phyloP scores from a whole-genome alignment of 2,888 invertebrate species.

The Acrocyrtus sp. region DNA sequence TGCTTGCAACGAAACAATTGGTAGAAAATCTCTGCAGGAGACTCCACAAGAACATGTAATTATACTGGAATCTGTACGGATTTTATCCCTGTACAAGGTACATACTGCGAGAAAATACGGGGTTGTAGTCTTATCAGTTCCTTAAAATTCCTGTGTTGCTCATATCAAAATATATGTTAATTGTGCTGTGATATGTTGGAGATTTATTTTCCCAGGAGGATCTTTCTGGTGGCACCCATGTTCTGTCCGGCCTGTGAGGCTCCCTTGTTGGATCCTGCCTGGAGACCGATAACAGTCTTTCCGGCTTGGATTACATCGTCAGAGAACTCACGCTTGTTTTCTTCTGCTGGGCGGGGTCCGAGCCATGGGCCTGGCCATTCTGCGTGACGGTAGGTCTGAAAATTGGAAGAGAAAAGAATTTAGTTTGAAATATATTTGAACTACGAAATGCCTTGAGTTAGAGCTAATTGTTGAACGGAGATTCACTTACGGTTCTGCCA shows the following conservation, averaged over 20 bases:
- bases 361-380: slow-evolving; percentile 88
- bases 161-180: slow-evolving; percentile 3
- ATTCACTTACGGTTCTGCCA: slow-evolving; percentile 81
- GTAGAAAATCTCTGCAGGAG: slow-evolving; percentile 24
- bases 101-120: slow-evolving; percentile 16
- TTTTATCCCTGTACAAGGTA: no score
- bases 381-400: slow-evolving; percentile 83
- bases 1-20: no score
- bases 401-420: neutral
- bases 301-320: slow-evolving; percentile 91
- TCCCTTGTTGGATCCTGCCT: slow-evolving; percentile 96
- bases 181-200: no score
- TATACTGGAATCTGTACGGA: neutral
- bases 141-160: neutral
- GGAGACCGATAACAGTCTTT: slow-evolving; percentile 89
- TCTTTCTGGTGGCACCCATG: slow-evolving; percentile 89
- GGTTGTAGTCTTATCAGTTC: slow-evolving; percentile 26
- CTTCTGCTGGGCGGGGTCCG: slow-evolving; percentile 94
- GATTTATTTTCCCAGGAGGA: slow-evolving; percentile 87
- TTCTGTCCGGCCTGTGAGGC: slow-evolving; percentile 92
- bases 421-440: neutral
- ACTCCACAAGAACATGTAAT: slow-evolving; percentile 9
- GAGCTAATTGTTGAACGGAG: no score
- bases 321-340: slow-evolving; percentile 93
- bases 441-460: neutral